A percentile compares a stretch with the other conserved stretches of the same genome.
Conservation (phyloP, 2,113 vertebrate species). For the Albula glossodonta region DNA sequence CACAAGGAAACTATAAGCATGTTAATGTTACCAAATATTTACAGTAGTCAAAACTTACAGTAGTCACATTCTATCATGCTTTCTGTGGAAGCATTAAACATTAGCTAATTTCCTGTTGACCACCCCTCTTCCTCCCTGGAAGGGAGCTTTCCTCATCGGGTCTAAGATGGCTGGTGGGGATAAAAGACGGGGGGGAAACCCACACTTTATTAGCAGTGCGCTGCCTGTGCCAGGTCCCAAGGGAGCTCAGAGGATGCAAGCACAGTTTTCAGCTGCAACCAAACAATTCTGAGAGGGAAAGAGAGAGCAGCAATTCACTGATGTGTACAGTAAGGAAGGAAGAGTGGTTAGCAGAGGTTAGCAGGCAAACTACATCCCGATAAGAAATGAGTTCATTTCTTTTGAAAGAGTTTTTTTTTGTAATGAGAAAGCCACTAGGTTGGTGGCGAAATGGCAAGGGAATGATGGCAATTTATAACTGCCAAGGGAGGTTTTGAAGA, state of each 20-base stretch:
- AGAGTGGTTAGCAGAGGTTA: not conserved
- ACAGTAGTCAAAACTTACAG: not conserved
- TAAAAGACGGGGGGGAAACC: not conserved
- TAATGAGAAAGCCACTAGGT: no score
- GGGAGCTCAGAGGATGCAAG: not conserved
- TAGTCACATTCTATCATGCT: not conserved
- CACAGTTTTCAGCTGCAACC: not conserved
- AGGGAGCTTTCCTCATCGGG: constrained; percentile 1
- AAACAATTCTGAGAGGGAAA: not conserved
- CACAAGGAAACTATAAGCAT: not conserved
- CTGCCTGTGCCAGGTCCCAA: not conserved
- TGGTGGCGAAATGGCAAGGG: no score
- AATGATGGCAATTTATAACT: not conserved
- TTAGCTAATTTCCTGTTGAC: constrained; percentile 1
- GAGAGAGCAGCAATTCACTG: not conserved
- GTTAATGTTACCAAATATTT: not conserved
- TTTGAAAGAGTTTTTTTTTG: no score
- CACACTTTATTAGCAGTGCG: not conserved
- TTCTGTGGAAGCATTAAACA: not conserved
- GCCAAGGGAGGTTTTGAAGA: not conserved
- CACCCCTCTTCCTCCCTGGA: not conserved
- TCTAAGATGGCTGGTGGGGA: not conserved
- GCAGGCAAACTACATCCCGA: not conserved
- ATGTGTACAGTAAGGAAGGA: not conserved
- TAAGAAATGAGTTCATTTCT: no score